phyloP scores from a whole-genome alignment of 2,888 invertebrate genomes.

The Zygothrica quintamaculata region DNA sequence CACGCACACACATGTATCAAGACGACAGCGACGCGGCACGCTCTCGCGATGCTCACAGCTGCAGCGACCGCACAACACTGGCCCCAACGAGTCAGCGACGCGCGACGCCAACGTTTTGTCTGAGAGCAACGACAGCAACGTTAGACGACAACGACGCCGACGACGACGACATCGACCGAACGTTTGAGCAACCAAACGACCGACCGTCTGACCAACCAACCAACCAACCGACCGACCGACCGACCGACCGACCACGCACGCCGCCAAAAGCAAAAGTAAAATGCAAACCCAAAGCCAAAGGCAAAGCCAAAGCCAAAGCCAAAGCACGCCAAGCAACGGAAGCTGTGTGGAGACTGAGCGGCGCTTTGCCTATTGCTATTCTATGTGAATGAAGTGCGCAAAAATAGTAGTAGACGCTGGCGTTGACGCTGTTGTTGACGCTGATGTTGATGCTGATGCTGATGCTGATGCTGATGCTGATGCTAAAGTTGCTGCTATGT shows the following conservation, averaged over 20 bases:
- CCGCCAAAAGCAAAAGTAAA: slow-evolving; percentile 37
- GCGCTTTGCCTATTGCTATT: slow-evolving; percentile 47
- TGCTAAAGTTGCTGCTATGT: slow-evolving; percentile 9
- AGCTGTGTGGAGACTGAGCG: slow-evolving; percentile 65
- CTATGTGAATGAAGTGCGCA: slow-evolving; percentile 60
- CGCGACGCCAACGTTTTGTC: slow-evolving; percentile 50
- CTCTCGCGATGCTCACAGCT: slow-evolving; percentile 73
- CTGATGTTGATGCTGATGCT: not conserved
- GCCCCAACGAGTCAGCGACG: slow-evolving; percentile 50
- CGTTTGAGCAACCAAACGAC: slow-evolving; percentile 21
- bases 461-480: not conserved
- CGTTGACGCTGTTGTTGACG: slow-evolving; percentile 5
- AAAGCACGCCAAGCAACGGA: slow-evolving; percentile 54
- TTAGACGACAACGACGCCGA: slow-evolving; percentile 12
- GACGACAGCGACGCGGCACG: slow-evolving; percentile 53
- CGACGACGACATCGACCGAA: slow-evolving; percentile 11
- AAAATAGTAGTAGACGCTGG: slow-evolving; percentile 56
- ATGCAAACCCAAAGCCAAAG: too few species aligned
- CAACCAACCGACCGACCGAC: slow-evolving; percentile 26
- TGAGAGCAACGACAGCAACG: slow-evolving; percentile 43
- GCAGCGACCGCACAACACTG: slow-evolving; percentile 74
- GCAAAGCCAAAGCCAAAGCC: slow-evolving; percentile 28
- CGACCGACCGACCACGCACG: slow-evolving; percentile 45
- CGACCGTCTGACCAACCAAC: slow-evolving; percentile 19
- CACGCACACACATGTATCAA: slow-evolving; percentile 20